Evolutionary conservation across 2,113 vertebrate genomes (phyloP).

Genomic region (Apteryx mantelli): DNA sequence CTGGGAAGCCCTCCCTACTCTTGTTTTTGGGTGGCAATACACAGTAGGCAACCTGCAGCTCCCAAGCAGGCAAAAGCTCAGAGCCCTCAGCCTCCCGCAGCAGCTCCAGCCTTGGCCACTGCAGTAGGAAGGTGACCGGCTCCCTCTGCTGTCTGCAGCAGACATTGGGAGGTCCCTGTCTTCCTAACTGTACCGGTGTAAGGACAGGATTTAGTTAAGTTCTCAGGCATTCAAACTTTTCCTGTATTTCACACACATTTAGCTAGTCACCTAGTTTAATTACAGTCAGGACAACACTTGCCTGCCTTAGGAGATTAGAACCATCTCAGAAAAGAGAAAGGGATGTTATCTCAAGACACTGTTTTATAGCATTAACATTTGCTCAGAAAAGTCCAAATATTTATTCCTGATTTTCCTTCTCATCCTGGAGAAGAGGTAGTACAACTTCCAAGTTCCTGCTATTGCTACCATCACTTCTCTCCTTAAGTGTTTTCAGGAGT

Average conservation of each 20-base stretch:
- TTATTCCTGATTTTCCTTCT: too few relatives aligned
- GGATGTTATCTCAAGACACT: background rate
- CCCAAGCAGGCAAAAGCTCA: too few relatives aligned
- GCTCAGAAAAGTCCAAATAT: background rate
- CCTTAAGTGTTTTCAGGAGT: background rate
- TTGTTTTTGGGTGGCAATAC: too few relatives aligned
- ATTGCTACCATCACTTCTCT: background rate
- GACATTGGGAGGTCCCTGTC: too few relatives aligned
- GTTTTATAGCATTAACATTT: background rate
- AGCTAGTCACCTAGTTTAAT: accelerated
- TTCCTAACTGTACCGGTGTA: too few relatives aligned
- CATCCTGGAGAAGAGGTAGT: background rate
- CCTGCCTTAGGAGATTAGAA: background rate
- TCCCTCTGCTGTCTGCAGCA: background rate
- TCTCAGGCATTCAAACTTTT: accelerated
- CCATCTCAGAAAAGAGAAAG: background rate
- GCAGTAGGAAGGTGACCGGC: background rate
- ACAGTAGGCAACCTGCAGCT: too few relatives aligned
- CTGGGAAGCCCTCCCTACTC: background rate
- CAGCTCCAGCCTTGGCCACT: too few relatives aligned
- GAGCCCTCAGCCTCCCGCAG: too few relatives aligned
- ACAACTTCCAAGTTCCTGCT: background rate
- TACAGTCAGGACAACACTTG: background rate
- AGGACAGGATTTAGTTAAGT: accelerated
- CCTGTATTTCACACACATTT: background rate